Percentiles rank a stretch among this genome's conserved stretches.
Conservation (phyloP, 2,888 invertebrate genomes). For the Coleophora deauratella region DNA sequence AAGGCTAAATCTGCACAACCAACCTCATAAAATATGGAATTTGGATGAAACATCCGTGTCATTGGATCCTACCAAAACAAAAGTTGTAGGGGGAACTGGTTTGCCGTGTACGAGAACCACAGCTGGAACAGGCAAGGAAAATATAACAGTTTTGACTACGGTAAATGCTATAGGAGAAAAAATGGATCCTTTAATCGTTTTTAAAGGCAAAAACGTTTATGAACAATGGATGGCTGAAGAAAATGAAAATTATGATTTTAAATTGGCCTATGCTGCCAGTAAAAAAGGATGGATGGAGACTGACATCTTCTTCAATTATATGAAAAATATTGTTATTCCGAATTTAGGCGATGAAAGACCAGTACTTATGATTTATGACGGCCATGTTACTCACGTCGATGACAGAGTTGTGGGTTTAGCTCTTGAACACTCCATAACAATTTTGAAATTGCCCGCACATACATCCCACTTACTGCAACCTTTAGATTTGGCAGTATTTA, state of each 20-base stretch:
- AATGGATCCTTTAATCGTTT: conserved; percentile 19
- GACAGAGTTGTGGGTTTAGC: conserved; percentile 5
- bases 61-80: conserved; percentile 9
- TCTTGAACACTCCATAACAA: conserved; percentile 13
- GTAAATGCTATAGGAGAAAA: too few species aligned
- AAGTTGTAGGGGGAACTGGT: background rate
- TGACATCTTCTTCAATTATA: conserved; percentile 1
- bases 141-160: too few species aligned
- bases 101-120: background rate
- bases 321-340: background rate
- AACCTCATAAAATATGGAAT: conserved; percentile 7
- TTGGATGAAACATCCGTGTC: conserved; percentile 13
- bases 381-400: conserved; percentile 10
- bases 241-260: conserved; percentile 8
- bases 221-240: conserved; percentile 11
- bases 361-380: conserved; percentile 8
- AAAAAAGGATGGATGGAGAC: too few species aligned
- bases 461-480: conserved; percentile 23
- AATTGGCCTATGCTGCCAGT: conserved; percentile 11
- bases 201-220: conserved; percentile 16
- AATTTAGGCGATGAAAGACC: conserved; percentile 1
- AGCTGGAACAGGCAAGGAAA: background rate
- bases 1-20: conserved; percentile 2
- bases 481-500: conserved; percentile 23
- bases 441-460: conserved; percentile 23